Conservation (phyloP, 2,113 vertebrate species). For the Myodes glareolus region DNA sequence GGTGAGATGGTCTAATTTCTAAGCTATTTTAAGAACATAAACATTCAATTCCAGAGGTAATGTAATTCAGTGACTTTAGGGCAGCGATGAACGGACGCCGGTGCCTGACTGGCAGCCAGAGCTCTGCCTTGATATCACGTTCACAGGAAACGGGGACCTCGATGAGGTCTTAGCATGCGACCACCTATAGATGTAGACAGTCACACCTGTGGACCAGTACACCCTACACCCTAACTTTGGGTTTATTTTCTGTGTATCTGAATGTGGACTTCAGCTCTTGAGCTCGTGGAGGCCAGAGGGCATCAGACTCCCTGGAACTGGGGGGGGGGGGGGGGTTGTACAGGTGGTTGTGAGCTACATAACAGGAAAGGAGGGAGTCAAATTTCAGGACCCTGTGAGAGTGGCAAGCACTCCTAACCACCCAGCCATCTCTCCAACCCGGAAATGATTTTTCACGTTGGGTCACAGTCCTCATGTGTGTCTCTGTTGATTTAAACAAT, state of each 20-base stretch:
- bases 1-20: not conserved
- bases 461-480: not conserved
- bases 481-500: not conserved
- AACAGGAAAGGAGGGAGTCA: not conserved
- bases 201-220: not conserved
- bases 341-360: not conserved
- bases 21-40: not conserved
- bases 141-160: not conserved
- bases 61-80: not conserved
- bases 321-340: too few relatives aligned
- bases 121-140: not conserved
- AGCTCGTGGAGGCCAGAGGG: not conserved
- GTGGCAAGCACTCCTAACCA: not conserved
- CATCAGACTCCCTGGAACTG: not conserved
- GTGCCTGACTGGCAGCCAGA: not conserved
- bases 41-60: not conserved
- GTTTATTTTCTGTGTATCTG: not conserved
- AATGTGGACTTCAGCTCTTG: not conserved
- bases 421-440: not conserved
- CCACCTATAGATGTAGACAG: not conserved
- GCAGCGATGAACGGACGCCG: fast-evolving
- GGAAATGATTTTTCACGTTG: not conserved
- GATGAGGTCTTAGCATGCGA: not conserved
- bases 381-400: not conserved
- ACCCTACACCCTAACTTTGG: not conserved